phyloP scores from a whole-genome alignment of 2,113 vertebrate species.

The Ictalurus furcatus region DNA sequence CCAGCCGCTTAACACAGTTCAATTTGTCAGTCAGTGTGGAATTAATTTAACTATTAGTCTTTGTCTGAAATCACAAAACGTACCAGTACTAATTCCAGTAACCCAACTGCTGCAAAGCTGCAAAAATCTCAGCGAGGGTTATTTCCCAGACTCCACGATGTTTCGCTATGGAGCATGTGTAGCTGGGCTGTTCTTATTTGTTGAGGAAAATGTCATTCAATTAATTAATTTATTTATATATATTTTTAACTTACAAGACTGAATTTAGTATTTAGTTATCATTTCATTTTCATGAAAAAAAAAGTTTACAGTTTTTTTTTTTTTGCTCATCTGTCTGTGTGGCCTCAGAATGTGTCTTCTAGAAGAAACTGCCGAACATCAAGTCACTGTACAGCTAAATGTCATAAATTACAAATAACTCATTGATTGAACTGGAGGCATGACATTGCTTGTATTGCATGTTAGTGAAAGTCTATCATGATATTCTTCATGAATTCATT shows the following conservation, averaged over 20 bases:
- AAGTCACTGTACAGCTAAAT: neutral
- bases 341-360: conserved; percentile 17
- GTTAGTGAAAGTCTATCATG: neutral
- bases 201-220: neutral
- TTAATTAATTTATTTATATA: neutral
- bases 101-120: neutral
- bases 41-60: neutral
- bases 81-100: neutral
- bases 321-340: conserved; percentile 17
- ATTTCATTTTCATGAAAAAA: neutral
- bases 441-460: neutral
- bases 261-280: neutral
- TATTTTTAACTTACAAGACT: neutral
- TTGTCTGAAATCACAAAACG: conserved; percentile 2
- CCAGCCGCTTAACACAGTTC: conserved; percentile 18
- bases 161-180: neutral
- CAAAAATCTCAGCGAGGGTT: neutral
- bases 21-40: neutral
- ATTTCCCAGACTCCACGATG: neutral
- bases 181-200: neutral
- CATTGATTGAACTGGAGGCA: neutral
- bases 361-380: neutral
- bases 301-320: too few species aligned
- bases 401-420: neutral
- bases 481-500: neutral